Evolutionary conservation across 2,797 vertebrate species (phyloP).

Genomic region (Loriculus beryllinus): DNA sequence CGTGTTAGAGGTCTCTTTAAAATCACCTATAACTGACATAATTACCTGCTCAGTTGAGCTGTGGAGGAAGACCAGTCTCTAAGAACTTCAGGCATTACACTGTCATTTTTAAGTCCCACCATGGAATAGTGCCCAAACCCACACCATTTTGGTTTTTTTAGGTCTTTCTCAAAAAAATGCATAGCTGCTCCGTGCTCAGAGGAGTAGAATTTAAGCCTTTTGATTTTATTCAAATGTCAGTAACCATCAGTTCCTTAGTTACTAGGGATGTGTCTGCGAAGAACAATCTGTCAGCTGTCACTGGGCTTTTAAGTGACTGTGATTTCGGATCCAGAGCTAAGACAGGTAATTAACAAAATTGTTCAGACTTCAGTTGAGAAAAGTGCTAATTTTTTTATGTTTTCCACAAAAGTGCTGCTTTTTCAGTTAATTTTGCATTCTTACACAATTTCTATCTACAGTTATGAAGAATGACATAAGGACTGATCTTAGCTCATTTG

Average conservation of each 20-base stretch:
- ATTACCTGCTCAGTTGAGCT: not conserved
- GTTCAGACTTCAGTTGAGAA: not conserved
- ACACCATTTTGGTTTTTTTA: not conserved
- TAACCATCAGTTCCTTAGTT: not conserved
- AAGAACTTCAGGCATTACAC: not conserved
- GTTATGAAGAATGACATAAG: not conserved
- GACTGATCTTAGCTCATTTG: not conserved
- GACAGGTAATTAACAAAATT: not conserved
- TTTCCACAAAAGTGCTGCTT: not conserved
- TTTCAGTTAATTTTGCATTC: not conserved
- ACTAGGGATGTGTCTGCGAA: not conserved
- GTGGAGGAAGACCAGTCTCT: not conserved
- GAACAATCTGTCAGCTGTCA: slow-evolving; percentile 25
- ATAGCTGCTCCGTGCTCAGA: not conserved
- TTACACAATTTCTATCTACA: not conserved
- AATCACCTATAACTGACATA: not conserved
- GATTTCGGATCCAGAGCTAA: slow-evolving; percentile 21
- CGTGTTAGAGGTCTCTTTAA: not conserved
- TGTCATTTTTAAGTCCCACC: not conserved
- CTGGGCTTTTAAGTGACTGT: not conserved
- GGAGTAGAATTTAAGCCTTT: not conserved
- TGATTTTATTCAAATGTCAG: not conserved
- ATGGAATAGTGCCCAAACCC: not conserved
- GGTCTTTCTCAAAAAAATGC: not conserved
- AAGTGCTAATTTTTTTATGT: not conserved